Evolutionary conservation across 2,113 vertebrate species (phyloP), one percentile per base, ranked within the genome.

Genomic region (Syngnathus scovelli): DNA sequence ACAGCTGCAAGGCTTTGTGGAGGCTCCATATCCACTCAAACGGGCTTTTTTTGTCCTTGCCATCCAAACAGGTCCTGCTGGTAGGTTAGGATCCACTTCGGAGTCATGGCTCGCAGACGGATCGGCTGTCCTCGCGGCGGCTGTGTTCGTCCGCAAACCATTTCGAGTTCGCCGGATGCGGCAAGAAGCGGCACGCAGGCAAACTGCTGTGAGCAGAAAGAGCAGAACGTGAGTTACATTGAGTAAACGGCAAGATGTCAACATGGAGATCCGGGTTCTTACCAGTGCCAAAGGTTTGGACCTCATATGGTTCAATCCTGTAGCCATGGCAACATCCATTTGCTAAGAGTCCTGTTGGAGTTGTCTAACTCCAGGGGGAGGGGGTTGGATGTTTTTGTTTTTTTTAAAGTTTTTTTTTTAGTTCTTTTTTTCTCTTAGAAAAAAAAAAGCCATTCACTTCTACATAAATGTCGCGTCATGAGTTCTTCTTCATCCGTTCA

Each of bases 401-500:
- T 81, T 75, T 69, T 81, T 66, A 48, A 48, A 16, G 5, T 33
- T 33, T 33, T 33, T 33, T 33, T 33, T 33, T 33, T 33, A 33
- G 27, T 33, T 33, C 27, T 33, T 33, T 33, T 33, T 33, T 33
- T 33, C 27, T 33, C 27, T 33, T 33, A 33, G 27, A 33, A n/a
- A n/a, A 51, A 51, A 51, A 49, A 49, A 51, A 51, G 87, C 84
- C 85, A 87, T 90, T 89, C 85, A 84, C 80, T 82, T 76, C 69
- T 66, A 76, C 72, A 52, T 54, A 79, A 73, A 52, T 52, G 70
- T 70, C 63, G 73, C 84, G 67, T 79, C 61, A 64, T 82, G 83
- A 86, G 78, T 85, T 87, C 82, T 89, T 86, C 87, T 89, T 91
- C 87, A 89, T 90, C 81, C 72, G 37, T 83, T 83, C 82, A 70